Evolutionary conservation across 2,888 invertebrate species (phyloP), one percentile per base, ranked within the genome.

Genomic region (Ptilodon capucinus): DNA sequence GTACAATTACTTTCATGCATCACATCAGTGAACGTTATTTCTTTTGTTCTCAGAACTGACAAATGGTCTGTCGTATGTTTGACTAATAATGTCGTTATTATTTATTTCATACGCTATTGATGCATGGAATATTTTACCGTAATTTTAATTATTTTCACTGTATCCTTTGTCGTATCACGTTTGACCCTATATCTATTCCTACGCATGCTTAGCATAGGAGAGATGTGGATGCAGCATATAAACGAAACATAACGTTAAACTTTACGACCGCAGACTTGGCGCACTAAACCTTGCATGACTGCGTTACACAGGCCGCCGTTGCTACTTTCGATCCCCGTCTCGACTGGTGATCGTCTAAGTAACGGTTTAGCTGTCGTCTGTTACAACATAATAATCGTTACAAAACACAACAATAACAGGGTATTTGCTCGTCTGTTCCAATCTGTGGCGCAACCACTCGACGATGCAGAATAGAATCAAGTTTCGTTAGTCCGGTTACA

Each of bases 311-410:
- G 32, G 4, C 32, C 4, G 3, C 19, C 19, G 19, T 6, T 13
- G 19, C 38, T 19, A 38, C 38, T 38, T 36, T 19, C 38, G 19
- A 19, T 38, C 38, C 13, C 13, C 14, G 38, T 19, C 36, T 35
- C 38, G 38, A 13, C 38, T 13, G 11, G 38, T 19, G 19, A 38
- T 38, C 19, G 38, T 38, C 38, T 38, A 49, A 53, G 54, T 51
- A 60, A 60, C 46, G 34, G 19, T 43, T 44, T 34, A 42, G 25
- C 48, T 43, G 50, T 44, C 21, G 35, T 40, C 36, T 44, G 48
- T 58, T 66, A 51, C 57, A 51, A 51, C 58, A 66, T 51, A 42
- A 58, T 67, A 42, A 42, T 46, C 51, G 50, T 60, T 56, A 54
- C 56, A 62, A 60, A 58, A 54, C 40, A 21, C 30, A 44, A 51